Evolutionary conservation across 2,113 vertebrate species (phyloP).

Genomic region (Progne subis): DNA sequence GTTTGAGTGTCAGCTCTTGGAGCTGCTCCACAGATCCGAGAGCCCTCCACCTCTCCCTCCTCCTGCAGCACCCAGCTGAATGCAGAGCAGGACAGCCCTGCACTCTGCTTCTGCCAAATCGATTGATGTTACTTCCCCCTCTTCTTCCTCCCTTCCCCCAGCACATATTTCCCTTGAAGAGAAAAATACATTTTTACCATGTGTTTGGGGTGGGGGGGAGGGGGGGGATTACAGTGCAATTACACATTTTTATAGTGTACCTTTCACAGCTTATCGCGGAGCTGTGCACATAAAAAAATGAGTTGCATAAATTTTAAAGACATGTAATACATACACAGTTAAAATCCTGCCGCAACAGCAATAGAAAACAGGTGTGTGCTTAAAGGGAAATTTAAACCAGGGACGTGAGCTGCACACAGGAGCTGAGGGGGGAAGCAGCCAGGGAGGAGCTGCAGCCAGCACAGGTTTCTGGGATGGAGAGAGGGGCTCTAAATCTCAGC

Average conservation of each 20-base stretch:
- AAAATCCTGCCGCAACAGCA: conserved; percentile 57
- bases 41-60: background rate
- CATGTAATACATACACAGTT: conserved; percentile 63
- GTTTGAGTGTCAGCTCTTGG: background rate
- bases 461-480: background rate
- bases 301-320: conserved; percentile 71
- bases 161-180: background rate
- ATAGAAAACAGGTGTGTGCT: conserved; percentile 64
- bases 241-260: conserved; percentile 57
- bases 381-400: conserved; percentile 55
- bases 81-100: background rate
- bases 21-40: background rate
- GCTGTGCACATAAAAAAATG: conserved; percentile 57
- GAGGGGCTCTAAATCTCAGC: background rate
- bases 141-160: background rate
- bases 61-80: background rate
- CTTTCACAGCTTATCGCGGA: conserved; percentile 46
- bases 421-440: background rate
- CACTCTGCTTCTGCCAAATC: background rate
- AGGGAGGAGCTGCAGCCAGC: background rate
- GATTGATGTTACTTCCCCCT: background rate
- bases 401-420: conserved; percentile 34
- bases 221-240: conserved; percentile 47
- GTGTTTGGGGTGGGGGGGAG: background rate
- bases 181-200: background rate